These are phyloP conservation scores for Columbina picui DNA, from an alignment of 2,113 vertebrate species.

Conservation along the genomic window DNA sequence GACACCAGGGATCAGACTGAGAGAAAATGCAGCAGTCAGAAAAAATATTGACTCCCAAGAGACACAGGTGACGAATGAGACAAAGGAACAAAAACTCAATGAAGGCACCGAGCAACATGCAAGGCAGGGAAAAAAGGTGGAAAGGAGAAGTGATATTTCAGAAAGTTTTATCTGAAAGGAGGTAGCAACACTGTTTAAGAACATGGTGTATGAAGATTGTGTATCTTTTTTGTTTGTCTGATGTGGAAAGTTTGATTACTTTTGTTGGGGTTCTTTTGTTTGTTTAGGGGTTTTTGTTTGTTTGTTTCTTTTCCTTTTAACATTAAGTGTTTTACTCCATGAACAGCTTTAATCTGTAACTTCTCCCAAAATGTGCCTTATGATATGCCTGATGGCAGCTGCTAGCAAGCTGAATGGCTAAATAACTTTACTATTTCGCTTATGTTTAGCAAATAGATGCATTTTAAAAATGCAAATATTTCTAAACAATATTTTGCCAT, in stretches of 20 bases:
- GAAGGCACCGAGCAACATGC: not conserved
- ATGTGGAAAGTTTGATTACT: not conserved
- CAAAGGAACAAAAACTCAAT: not conserved
- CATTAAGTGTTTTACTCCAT: not conserved
- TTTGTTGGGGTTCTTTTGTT: not conserved
- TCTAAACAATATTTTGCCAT: not conserved
- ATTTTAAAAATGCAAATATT: not conserved
- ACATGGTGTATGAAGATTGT: not conserved
- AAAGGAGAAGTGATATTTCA: not conserved
- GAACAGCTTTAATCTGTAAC: not conserved
- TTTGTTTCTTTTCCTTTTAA: too few species aligned
- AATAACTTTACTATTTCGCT: not conserved
- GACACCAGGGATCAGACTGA: not conserved
- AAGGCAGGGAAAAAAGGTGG: not conserved
- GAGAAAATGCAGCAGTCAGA: not conserved
- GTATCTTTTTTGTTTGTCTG: not conserved
- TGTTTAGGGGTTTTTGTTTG: too few species aligned
- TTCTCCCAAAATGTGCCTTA: not conserved
- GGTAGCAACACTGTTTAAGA: accelerated
- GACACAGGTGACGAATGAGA: not conserved
- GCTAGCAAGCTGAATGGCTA: not conserved
- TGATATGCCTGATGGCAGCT: not conserved
- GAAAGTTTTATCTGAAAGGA: not conserved
- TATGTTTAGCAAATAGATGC: not conserved
- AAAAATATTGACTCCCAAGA: not conserved